Evolutionary conservation across 1,140 invertebrate genomes (phyloP), one percentile per base, ranked within the genome.

Genomic region (Scaptomyza graminum): DNA sequence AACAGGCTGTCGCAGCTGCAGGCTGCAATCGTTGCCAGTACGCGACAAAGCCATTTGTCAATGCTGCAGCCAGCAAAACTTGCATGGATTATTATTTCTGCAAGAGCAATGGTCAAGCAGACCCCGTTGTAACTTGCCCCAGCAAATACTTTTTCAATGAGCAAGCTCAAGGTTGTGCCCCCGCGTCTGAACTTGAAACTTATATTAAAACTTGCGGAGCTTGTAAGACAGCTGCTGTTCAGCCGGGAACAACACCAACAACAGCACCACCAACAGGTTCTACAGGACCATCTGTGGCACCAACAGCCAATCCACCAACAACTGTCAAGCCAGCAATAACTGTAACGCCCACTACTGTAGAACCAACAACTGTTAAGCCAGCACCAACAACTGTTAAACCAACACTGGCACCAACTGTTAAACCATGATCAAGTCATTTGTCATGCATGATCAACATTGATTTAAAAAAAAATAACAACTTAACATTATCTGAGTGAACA

Each of bases 21-120:
- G 65, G 65, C 16, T 85, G 81, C 78, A 74, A 85, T 41, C 82
- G 81, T 6, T 85, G 81, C 34, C 77, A 78, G 46, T 57, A 43
- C 3, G 13, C 74, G 5, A 41, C 0, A 0, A n/a, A 6, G 0
- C 0, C 0, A 0, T 85, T 74, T 7, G 82, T 69, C 6, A 85
- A 85, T 63, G 63, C 62, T 28, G 77, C 81, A 0, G 16, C 65
- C 13, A 11, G 1, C 2, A 9, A 31, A 0, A 8, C 5, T 16
- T 85, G 81, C 41, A 11, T 8, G 4, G n/a, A 9, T 3, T 85
- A 81, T 37, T 74, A 62, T 12, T 81, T 72, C 8, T 85, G 81
- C 63, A 62, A 37, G 6, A 31, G 66, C 7, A 31, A 68, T 8
- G 74, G 69, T 1, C 0, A 2, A 0, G 3, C 2, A 0, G 39